Conservation (phyloP, 2,797 vertebrate species). For the Esox lucius region DNA sequence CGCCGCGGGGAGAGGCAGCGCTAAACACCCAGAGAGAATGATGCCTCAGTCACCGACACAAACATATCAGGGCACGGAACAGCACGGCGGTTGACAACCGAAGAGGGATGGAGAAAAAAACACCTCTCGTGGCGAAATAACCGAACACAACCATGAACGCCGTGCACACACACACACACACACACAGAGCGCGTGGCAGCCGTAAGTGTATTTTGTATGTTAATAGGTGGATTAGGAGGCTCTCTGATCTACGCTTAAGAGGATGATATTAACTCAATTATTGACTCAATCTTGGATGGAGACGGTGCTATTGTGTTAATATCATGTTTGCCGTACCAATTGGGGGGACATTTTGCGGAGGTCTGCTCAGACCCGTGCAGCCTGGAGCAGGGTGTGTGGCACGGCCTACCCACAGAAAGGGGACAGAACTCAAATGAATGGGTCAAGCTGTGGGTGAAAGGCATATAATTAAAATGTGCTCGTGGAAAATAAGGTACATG, state of each 20-base stretch:
- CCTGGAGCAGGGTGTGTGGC: no score
- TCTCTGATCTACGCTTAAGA: slow-evolving; percentile 1
- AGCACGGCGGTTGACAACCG: not conserved
- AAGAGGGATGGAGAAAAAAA: not conserved
- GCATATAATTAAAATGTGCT: no score
- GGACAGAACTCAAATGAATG: no score
- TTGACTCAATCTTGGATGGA: not conserved
- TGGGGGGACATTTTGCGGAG: not conserved
- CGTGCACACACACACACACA: not conserved
- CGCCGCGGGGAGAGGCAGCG: not conserved
- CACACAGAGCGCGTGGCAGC: not conserved
- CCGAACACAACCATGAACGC: not conserved
- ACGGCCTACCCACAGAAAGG: no score
- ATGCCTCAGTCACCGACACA: not conserved
- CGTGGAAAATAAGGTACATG: no score
- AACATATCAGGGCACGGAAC: not conserved
- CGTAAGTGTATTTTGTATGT: not conserved
- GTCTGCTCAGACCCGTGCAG: no score
- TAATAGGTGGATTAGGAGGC: not conserved
- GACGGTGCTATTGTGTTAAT: not conserved
- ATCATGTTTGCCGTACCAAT: not conserved
- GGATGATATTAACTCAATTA: slow-evolving; percentile 1
- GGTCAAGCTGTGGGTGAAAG: no score
- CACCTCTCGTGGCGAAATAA: not conserved
- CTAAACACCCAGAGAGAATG: not conserved